Percentiles rank a stretch among this genome's conserved stretches.
These are phyloP conservation scores for Eupithecia exiguata DNA, from an alignment of 2,888 invertebrate genomes.

Conservation along the genomic window DNA sequence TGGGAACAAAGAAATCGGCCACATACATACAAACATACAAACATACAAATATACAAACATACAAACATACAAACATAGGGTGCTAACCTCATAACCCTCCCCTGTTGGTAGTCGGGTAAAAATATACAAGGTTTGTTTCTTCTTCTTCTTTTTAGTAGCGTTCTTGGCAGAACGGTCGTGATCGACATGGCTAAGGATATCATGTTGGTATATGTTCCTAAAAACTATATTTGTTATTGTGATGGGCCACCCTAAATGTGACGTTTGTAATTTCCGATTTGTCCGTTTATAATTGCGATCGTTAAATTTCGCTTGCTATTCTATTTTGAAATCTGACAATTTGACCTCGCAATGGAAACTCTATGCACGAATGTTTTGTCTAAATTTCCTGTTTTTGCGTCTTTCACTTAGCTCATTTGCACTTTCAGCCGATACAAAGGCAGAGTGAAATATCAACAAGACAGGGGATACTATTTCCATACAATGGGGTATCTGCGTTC, in stretches of 20 bases:
- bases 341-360: neutral
- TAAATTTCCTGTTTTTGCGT: conserved; percentile 23
- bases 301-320: too few relatives aligned
- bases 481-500: conserved; percentile 53
- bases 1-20: too few relatives aligned
- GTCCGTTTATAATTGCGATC: neutral
- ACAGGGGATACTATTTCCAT: conserved; percentile 51
- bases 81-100: too few relatives aligned
- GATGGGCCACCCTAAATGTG: neutral
- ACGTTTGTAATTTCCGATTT: neutral
- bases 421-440: conserved; percentile 32
- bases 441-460: conserved; percentile 43
- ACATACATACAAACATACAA: too few relatives aligned
- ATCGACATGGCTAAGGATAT: too few relatives aligned
- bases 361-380: conserved; percentile 10
- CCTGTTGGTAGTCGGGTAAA: too few relatives aligned
- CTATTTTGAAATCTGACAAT: too few relatives aligned
- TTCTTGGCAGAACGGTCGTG: too few relatives aligned
- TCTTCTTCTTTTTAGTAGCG: too few relatives aligned
- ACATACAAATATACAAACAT: too few relatives aligned
- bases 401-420: conserved; percentile 33
- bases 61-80: too few relatives aligned
- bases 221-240: neutral
- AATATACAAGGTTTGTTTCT: neutral
- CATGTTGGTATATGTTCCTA: neutral